These are phyloP conservation scores for Seladonia tumulorum DNA, from an alignment of 2,888 invertebrate genomes.

Conservation along the genomic window DNA sequence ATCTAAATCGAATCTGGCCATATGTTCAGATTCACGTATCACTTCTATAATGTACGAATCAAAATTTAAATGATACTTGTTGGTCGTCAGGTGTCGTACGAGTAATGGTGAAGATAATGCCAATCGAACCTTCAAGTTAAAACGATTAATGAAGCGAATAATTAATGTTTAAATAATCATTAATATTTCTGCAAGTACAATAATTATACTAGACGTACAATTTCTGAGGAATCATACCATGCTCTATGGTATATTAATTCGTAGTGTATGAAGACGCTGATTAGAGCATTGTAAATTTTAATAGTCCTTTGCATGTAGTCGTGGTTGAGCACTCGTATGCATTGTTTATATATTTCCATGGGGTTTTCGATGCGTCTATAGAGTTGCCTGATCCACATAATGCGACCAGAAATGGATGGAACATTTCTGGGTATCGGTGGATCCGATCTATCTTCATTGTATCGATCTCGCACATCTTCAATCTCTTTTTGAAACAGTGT, in stretches of 20 bases:
- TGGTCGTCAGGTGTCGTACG: conserved; percentile 88
- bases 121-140: conserved; percentile 86
- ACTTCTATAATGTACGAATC: conserved; percentile 90
- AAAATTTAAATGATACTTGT: conserved; percentile 89
- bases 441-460: conserved; percentile 91
- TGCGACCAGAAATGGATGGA: conserved; percentile 92
- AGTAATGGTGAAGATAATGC: conserved; percentile 90
- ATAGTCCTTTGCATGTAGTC: conserved; percentile 90
- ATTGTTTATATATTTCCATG: conserved; percentile 87
- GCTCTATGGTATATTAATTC: conserved; percentile 93
- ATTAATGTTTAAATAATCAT: background rate
- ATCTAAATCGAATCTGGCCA: conserved; percentile 90
- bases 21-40: conserved; percentile 92
- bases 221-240: conserved; percentile 91
- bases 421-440: conserved; percentile 90
- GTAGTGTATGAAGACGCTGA: conserved; percentile 92
- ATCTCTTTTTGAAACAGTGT: conserved; percentile 89
- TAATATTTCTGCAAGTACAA: background rate
- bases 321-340: conserved; percentile 85
- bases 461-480: conserved; percentile 89
- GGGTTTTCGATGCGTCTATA: conserved; percentile 90
- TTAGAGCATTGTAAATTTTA: conserved; percentile 91
- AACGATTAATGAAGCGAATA: background rate
- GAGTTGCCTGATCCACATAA: conserved; percentile 93
- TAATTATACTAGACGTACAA: conserved; percentile 85